A percentile compares a stretch with the other conserved stretches of the same genome.
Evolutionary conservation across 2,113 vertebrate genomes (phyloP).

Genomic region (Bolborhynchus lineola): DNA sequence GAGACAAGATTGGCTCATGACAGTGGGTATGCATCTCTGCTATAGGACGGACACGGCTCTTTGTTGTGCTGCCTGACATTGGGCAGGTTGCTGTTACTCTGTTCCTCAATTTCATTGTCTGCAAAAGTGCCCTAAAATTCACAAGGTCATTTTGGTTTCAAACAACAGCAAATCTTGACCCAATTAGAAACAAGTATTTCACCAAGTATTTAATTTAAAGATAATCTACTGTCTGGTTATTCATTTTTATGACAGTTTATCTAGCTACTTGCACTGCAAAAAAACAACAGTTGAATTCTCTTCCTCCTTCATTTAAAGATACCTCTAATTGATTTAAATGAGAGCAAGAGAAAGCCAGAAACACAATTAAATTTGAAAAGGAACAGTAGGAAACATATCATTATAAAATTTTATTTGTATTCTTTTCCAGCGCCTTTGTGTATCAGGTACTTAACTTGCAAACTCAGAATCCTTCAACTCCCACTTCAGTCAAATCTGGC

Average conservation of each 20-base stretch:
- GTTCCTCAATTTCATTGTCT: neutral
- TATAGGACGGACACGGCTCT: accelerated
- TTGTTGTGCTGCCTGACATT: neutral
- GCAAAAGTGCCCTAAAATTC: neutral
- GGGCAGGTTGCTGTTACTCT: neutral
- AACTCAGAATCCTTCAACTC: neutral
- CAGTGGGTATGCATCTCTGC: neutral
- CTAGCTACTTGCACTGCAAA: neutral
- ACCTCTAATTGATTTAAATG: neutral
- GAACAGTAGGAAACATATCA: neutral
- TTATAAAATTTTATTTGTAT: neutral
- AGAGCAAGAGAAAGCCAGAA: neutral
- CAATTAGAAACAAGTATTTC: neutral
- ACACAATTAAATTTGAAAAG: neutral
- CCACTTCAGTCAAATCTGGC: neutral
- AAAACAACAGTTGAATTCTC: neutral
- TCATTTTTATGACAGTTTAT: neutral
- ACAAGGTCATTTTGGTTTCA: neutral
- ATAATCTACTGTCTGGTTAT: neutral
- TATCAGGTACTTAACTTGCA: neutral
- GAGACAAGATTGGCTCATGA: accelerated
- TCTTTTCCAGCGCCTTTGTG: neutral
- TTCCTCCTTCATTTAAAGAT: neutral
- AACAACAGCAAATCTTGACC: neutral
- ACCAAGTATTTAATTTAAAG: neutral